phyloP scores from a whole-genome alignment of 2,888 invertebrate genomes.

The Drosophila neutralis region DNA sequence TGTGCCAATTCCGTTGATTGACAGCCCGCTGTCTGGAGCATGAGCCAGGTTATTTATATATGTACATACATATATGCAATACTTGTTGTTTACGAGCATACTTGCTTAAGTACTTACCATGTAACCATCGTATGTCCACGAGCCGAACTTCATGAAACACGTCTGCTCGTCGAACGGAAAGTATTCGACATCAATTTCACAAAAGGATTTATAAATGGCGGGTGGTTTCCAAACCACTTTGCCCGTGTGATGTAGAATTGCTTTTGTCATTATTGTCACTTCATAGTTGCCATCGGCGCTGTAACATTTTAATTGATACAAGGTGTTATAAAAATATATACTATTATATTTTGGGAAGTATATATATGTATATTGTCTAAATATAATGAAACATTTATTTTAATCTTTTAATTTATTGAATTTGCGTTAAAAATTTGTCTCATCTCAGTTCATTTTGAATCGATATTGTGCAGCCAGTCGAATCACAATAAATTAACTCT shows the following conservation, averaged over 20 bases:
- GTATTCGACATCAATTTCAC: slow-evolving; percentile 97
- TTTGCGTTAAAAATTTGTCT: neutral
- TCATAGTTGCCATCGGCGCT: slow-evolving; percentile 99
- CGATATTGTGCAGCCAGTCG: neutral
- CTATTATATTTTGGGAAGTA: neutral
- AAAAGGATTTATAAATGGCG: slow-evolving; percentile 99
- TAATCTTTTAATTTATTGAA: neutral
- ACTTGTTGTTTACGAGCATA: neutral
- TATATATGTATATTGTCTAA: neutral
- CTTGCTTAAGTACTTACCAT: slow-evolving; percentile 87
- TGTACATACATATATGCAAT: neutral
- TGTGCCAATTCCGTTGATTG: slow-evolving; percentile 58
- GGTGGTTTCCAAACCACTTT: slow-evolving; percentile 99
- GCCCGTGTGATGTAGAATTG: slow-evolving; percentile 96
- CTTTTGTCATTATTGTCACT: slow-evolving; percentile 99
- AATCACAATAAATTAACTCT: neutral
- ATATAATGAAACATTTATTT: neutral
- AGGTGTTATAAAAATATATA: neutral
- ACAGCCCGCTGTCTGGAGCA: slow-evolving; percentile 46
- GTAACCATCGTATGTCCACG: slow-evolving; percentile 97
- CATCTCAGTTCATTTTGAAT: neutral
- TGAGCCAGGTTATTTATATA: slow-evolving; percentile 6
- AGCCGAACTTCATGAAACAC: slow-evolving; percentile 96
- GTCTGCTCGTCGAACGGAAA: slow-evolving; percentile 98
- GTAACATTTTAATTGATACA: slow-evolving; percentile 64